Evolutionary conservation across 2,113 vertebrate genomes (phyloP).

Genomic region (Colossoma macropomum): DNA sequence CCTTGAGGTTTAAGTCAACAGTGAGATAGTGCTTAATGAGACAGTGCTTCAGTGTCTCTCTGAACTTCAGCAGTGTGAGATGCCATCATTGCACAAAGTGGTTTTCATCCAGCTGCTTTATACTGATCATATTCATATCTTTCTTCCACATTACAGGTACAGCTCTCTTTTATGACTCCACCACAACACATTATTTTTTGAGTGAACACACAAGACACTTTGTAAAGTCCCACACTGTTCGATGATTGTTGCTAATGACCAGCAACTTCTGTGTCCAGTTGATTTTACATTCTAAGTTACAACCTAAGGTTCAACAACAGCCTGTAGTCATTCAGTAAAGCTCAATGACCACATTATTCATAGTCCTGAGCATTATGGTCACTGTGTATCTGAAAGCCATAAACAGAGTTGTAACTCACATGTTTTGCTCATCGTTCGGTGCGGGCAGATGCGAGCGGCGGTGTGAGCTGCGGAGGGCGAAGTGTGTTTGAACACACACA

Average conservation of each 20-base stretch:
- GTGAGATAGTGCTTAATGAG: not conserved
- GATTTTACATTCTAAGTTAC: not conserved
- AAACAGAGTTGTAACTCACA: constrained; percentile 47
- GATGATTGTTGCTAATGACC: not conserved
- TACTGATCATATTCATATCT: not conserved
- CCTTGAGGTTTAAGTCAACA: not conserved
- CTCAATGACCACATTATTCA: not conserved
- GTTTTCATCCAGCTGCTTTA: not conserved
- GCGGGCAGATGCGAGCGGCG: not conserved
- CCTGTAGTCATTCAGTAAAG: not conserved
- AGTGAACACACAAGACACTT: not conserved
- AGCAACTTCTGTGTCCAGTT: not conserved
- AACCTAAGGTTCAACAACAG: not conserved
- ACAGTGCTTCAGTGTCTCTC: not conserved
- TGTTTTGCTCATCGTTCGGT: constrained; percentile 53
- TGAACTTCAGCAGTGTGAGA: not conserved
- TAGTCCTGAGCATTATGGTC: not conserved
- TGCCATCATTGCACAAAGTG: not conserved
- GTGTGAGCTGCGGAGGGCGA: constrained; percentile 10
- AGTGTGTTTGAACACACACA: constrained; percentile 41
- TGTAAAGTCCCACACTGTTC: not conserved
- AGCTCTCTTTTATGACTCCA: not conserved
- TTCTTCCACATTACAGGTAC: not conserved
- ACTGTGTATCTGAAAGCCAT: not conserved
- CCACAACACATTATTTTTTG: not conserved